phyloP scores from a whole-genome alignment of 2,888 invertebrate genomes.

The Baronia brevicornis region DNA sequence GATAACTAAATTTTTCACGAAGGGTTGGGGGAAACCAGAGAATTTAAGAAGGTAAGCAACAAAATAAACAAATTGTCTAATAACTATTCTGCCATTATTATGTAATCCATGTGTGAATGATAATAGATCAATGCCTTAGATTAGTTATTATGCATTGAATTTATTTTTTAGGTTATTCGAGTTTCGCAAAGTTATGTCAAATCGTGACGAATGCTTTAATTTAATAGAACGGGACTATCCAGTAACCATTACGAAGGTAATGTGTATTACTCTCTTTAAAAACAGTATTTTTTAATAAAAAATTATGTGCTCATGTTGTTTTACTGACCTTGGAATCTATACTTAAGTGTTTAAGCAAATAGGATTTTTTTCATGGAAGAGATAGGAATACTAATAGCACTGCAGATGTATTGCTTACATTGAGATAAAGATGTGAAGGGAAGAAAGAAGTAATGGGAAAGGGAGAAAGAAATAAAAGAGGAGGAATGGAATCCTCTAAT shows the following conservation, averaged over 20 bases:
- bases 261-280: constrained; percentile 2
- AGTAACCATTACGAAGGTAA: constrained; percentile 89
- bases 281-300: background rate
- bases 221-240: constrained; percentile 89
- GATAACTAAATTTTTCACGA: constrained; percentile 93
- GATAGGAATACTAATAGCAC: no score
- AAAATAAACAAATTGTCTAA: constrained; percentile 19
- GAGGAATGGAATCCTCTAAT: no score
- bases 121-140: background rate
- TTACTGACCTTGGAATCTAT: no score
- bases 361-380: no score
- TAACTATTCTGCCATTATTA: constrained; percentile 12
- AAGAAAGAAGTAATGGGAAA: no score
- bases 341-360: no score
- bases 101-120: constrained; percentile 8
- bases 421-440: no score
- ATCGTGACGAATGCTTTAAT: constrained; percentile 87
- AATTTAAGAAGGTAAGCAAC: constrained; percentile 84
- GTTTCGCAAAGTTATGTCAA: constrained; percentile 90
- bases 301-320: no score
- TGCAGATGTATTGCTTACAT: no score
- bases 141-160: background rate
- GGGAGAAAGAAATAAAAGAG: no score
- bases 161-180: constrained; percentile 85
- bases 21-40: constrained; percentile 97